These are phyloP conservation scores for Dioctria linearis DNA, from an alignment of 2,888 invertebrate genomes.

Conservation along the genomic window DNA sequence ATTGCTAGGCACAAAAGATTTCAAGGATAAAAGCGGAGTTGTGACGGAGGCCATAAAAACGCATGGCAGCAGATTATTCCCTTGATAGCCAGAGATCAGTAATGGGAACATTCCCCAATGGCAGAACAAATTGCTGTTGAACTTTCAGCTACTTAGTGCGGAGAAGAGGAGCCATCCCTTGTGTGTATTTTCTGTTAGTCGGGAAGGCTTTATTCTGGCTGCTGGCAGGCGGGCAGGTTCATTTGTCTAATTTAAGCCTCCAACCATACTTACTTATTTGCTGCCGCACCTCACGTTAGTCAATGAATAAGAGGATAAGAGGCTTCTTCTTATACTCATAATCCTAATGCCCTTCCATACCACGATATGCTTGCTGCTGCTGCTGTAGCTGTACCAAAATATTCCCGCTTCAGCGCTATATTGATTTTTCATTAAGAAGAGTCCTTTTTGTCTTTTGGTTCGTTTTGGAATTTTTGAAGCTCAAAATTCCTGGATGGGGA, in stretches of 20 bases:
- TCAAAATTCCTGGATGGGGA: slow-evolving; percentile 49
- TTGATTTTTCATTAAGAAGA: slow-evolving; percentile 52
- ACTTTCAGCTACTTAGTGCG: slow-evolving; percentile 46
- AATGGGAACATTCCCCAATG: slow-evolving; percentile 54
- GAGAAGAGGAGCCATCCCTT: slow-evolving; percentile 1
- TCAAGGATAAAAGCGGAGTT: slow-evolving; percentile 34
- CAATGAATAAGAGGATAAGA: slow-evolving; percentile 35
- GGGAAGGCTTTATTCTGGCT: slow-evolving; percentile 41
- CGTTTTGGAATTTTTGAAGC: slow-evolving; percentile 52
- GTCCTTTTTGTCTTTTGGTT: slow-evolving; percentile 46
- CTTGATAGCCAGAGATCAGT: slow-evolving; percentile 54
- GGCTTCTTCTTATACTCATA: slow-evolving; percentile 39
- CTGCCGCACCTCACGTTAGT: slow-evolving; percentile 29
- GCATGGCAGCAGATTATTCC: slow-evolving; percentile 56
- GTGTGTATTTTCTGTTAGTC: slow-evolving; percentile 48
- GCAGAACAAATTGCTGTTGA: slow-evolving; percentile 53
- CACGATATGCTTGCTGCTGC: too few relatives aligned
- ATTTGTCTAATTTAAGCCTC: slow-evolving; percentile 52
- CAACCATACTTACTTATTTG: slow-evolving; percentile 8
- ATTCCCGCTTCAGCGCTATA: slow-evolving; percentile 39
- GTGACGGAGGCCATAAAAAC: slow-evolving; percentile 53
- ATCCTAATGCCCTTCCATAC: background rate
- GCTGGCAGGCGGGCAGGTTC: slow-evolving; percentile 41
- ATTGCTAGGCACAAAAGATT: slow-evolving; percentile 51
- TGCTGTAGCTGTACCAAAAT: background rate